phyloP scores from a whole-genome alignment of 2,888 invertebrate genomes.

The Ectemnius continuus region DNA sequence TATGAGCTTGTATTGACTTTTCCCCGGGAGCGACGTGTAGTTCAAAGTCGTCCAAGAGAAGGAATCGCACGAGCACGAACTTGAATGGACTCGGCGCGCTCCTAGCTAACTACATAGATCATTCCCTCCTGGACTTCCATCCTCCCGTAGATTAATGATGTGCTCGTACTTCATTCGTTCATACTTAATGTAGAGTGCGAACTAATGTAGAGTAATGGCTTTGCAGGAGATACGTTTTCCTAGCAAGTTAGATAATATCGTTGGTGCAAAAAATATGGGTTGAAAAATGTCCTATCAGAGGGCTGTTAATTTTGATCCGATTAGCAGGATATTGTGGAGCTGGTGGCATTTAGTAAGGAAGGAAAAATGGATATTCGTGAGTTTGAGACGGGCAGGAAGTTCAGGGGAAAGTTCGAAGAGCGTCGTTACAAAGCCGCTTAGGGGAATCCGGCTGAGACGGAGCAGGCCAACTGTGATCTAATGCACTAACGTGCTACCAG shows the following conservation, averaged over 20 bases:
- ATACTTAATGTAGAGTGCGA: too few relatives aligned
- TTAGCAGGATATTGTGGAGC: background rate
- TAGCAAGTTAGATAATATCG: constrained; percentile 16
- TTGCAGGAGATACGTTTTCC: background rate
- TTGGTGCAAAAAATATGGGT: too few relatives aligned
- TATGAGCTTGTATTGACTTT: constrained; percentile 52
- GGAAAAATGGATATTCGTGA: constrained; percentile 40
- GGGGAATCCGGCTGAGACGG: constrained; percentile 34
- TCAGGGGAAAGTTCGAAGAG: constrained; percentile 24
- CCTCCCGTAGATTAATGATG: too few relatives aligned
- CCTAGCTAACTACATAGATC: too few relatives aligned
- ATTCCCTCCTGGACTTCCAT: too few relatives aligned
- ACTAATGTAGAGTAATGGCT: too few relatives aligned
- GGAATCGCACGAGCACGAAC: too few relatives aligned
- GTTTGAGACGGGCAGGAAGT: constrained; percentile 17
- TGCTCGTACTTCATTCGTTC: too few relatives aligned
- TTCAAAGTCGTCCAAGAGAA: too few relatives aligned
- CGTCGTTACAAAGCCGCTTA: constrained; percentile 53
- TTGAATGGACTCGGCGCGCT: too few relatives aligned
- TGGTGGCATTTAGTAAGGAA: background rate
- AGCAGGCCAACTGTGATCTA: constrained; percentile 30
- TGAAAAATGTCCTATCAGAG: too few relatives aligned
- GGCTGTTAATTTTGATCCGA: background rate
- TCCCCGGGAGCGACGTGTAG: background rate
- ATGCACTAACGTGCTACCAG: constrained; percentile 23